Percentiles rank a stretch among this genome's conserved stretches.
Evolutionary conservation across 1,140 invertebrate genomes (phyloP).

Genomic region (Philopotamus ludificatus): DNA sequence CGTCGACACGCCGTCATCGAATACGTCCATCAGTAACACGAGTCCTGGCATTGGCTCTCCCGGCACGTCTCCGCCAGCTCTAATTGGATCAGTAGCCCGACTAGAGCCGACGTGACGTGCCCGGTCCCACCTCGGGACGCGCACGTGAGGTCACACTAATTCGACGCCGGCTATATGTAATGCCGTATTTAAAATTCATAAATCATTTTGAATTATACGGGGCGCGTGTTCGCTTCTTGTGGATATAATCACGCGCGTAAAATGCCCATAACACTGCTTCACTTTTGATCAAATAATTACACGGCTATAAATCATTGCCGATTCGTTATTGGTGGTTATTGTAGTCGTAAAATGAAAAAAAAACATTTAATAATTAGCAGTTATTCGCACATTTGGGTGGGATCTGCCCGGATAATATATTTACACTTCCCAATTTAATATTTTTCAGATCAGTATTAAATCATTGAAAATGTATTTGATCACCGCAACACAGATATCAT

Average conservation of each 20-base stretch:
- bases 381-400: too few species aligned
- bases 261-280: background rate
- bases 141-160: constrained; percentile 37
- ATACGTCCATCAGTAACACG: background rate
- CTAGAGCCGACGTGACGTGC: too few species aligned
- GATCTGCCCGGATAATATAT: too few species aligned
- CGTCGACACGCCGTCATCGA: too few species aligned
- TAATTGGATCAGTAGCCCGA: too few species aligned
- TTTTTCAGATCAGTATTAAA: too few species aligned
- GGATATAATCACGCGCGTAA: constrained; percentile 24
- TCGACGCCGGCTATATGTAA: constrained; percentile 30
- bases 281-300: constrained; percentile 6
- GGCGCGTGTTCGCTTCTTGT: constrained; percentile 22
- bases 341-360: too few species aligned
- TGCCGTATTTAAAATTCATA: constrained; percentile 37
- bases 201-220: constrained; percentile 31
- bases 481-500: too few species aligned
- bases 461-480: too few species aligned
- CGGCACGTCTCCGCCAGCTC: background rate
- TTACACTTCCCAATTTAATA: too few species aligned
- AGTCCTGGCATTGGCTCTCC: too few species aligned
- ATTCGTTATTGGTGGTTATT: background rate
- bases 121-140: background rate
- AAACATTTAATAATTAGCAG: too few species aligned
- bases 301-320: background rate